Percentiles rank a stretch among this genome's conserved stretches.
Evolutionary conservation across 2,797 vertebrate species (phyloP).

Genomic region (Champsocephalus gunnari): DNA sequence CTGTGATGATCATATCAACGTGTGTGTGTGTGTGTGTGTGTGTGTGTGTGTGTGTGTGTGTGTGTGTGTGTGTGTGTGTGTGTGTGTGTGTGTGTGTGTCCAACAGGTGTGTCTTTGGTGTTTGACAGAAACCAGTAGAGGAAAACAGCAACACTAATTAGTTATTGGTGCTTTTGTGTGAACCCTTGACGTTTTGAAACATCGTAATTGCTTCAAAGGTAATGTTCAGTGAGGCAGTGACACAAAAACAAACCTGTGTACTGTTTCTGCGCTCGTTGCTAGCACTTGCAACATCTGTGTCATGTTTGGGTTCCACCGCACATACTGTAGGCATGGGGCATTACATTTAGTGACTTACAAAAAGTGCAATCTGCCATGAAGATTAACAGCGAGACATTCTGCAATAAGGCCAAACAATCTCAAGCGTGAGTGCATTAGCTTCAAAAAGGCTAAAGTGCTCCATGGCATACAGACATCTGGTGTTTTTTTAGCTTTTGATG

Average conservation of each 20-base stretch:
- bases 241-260: conserved; percentile 25
- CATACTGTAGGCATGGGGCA: neutral
- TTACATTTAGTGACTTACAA: too few relatives aligned
- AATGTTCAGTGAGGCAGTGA: neutral
- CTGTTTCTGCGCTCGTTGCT: conserved; percentile 8
- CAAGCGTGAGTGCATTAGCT: too few relatives aligned
- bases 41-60: conserved; percentile 37
- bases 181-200: conserved; percentile 23
- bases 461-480: too few relatives aligned
- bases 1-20: conserved; percentile 50
- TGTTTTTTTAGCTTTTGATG: too few relatives aligned
- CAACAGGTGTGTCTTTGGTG: conserved; percentile 63
- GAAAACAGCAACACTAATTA: conserved; percentile 27
- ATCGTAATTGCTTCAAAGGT: conserved; percentile 1
- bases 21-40: conserved; percentile 36
- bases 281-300: conserved; percentile 39
- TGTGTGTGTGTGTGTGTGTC: conserved; percentile 32
- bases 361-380: too few relatives aligned
- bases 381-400: too few relatives aligned
- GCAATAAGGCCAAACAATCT: too few relatives aligned
- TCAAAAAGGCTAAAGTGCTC: too few relatives aligned
- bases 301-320: conserved; percentile 29
- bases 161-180: conserved; percentile 12
- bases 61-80: conserved; percentile 34
- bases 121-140: conserved; percentile 28